phyloP scores from a whole-genome alignment of 2,113 vertebrate genomes.

The Eulemur rufifrons region DNA sequence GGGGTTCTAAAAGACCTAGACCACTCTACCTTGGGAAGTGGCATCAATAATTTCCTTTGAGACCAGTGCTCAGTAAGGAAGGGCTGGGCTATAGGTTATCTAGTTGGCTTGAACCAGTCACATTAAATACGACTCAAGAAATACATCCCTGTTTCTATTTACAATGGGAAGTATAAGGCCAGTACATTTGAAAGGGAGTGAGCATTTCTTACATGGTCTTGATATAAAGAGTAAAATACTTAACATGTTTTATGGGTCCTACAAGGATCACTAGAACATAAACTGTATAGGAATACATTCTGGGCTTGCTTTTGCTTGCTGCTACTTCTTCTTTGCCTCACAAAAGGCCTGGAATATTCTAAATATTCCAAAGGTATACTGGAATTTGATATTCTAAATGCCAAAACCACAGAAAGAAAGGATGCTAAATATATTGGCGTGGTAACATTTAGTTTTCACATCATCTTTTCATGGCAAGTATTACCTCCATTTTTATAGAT shows the following conservation, averaged over 20 bases:
- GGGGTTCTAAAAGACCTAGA: not conserved
- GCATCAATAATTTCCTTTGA: not conserved
- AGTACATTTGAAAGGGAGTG: not conserved
- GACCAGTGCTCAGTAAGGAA: not conserved
- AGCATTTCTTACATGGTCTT: not conserved
- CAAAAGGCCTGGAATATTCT: not conserved
- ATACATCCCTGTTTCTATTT: not conserved
- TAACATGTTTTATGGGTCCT: not conserved
- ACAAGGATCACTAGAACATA: not conserved
- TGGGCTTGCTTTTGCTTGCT: not conserved
- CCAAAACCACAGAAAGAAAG: not conserved
- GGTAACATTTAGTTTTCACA: not conserved
- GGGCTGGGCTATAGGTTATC: not conserved
- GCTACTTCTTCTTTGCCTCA: not conserved
- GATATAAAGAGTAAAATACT: not conserved
- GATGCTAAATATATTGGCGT: not conserved
- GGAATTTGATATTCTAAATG: not conserved
- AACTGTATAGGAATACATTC: not conserved
- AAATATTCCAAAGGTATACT: too few relatives aligned
- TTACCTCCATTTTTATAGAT: not conserved
- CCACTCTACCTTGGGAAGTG: accelerated
- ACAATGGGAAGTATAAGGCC: not conserved
- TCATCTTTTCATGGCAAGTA: not conserved
- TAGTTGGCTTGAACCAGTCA: not conserved
- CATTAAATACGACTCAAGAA: not conserved